Conservation (phyloP, 2,888 invertebrate genomes). For the Chironomus riparius region DNA sequence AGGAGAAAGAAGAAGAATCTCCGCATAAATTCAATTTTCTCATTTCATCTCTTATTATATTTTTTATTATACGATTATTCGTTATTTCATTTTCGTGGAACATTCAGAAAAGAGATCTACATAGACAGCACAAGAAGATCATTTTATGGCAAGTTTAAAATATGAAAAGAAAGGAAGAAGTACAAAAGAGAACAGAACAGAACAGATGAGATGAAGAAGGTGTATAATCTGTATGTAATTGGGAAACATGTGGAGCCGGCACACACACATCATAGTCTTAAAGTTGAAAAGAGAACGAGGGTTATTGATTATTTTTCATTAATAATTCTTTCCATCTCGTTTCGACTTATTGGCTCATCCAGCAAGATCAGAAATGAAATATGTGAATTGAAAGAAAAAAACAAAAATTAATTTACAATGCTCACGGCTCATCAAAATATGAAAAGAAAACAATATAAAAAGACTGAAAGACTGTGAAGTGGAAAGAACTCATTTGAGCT, state of each 20-base stretch:
- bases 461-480: background rate
- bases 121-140: too few species aligned
- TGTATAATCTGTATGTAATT: constrained; percentile 24
- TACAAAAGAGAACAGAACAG: too few species aligned
- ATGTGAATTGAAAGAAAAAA: background rate
- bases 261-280: background rate
- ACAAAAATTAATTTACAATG: background rate
- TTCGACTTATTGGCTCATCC: background rate
- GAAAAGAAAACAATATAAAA: background rate
- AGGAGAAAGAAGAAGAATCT: background rate
- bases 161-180: too few species aligned
- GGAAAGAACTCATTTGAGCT: background rate
- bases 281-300: background rate
- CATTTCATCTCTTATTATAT: background rate
- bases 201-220: background rate
- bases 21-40: background rate
- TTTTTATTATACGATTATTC: background rate
- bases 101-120: too few species aligned
- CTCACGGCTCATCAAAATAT: background rate
- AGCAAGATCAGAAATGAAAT: background rate
- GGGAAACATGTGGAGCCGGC: constrained; percentile 22
- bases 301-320: constrained; percentile 27
- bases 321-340: background rate
- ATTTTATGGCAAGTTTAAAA: too few species aligned
- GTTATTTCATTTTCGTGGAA: background rate